Conservation (phyloP, 2,888 invertebrate genomes). For the Drosophila borborema region DNA sequence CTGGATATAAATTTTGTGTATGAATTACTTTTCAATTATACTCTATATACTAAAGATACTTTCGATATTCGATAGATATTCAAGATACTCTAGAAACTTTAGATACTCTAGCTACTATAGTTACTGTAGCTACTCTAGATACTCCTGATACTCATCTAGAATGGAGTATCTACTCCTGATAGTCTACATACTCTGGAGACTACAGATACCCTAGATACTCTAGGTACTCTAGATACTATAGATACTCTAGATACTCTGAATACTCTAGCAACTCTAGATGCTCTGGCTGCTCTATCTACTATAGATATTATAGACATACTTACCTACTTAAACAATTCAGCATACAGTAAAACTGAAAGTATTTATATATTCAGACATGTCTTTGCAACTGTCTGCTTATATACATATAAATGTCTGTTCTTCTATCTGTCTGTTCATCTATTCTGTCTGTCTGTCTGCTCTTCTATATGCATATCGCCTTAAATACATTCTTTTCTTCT, state of each 20-base stretch:
- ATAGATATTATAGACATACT: too few species aligned
- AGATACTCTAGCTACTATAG: too few species aligned
- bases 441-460: background rate
- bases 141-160: background rate
- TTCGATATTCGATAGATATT: background rate
- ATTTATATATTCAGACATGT: background rate
- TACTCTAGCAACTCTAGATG: background rate
- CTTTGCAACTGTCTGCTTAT: background rate
- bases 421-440: background rate
- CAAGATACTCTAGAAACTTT: background rate
- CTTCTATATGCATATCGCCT: background rate
- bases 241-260: background rate
- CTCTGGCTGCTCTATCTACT: too few species aligned
- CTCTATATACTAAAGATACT: too few species aligned
- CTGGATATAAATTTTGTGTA: too few species aligned
- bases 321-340: too few species aligned
- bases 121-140: background rate
- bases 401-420: background rate
- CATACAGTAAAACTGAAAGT: background rate
- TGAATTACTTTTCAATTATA: too few species aligned
- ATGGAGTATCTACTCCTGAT: too few species aligned
- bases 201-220: background rate
- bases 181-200: background rate
- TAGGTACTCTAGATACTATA: too few species aligned
- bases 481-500: background rate